phyloP scores from a whole-genome alignment of 92 coral and sea anemone genomes.

The Porites divaricata region DNA sequence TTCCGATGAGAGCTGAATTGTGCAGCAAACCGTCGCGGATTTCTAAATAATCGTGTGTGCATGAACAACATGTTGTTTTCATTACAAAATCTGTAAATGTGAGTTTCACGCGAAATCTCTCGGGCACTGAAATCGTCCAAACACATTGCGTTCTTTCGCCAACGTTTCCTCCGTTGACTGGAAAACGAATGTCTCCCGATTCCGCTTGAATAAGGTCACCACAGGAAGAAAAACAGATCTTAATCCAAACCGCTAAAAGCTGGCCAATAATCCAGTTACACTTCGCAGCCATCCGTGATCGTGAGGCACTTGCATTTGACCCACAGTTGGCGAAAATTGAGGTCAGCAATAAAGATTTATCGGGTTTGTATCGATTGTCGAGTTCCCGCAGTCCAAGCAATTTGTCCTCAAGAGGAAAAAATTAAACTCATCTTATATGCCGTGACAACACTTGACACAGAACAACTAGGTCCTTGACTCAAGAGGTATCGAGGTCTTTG shows the following conservation, averaged over 20 bases:
- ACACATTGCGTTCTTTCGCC: slow-evolving; percentile 69
- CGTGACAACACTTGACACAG: slow-evolving; percentile 46
- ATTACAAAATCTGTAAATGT: slow-evolving; percentile 84
- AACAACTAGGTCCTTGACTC: slow-evolving; percentile 41
- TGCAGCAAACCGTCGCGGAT: slow-evolving; percentile 83
- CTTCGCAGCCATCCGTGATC: slow-evolving; percentile 39
- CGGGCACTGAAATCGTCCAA: slow-evolving; percentile 76
- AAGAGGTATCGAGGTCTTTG: slow-evolving; percentile 21
- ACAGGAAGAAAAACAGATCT: slow-evolving; percentile 46
- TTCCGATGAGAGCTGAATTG: slow-evolving; percentile 89
- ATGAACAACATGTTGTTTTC: slow-evolving; percentile 90
- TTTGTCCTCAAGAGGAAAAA: slow-evolving; percentile 41
- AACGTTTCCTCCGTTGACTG: slow-evolving; percentile 58
- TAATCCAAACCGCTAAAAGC: slow-evolving; percentile 28
- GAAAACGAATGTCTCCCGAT: slow-evolving; percentile 70
- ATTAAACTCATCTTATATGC: slow-evolving; percentile 32
- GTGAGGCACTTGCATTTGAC: slow-evolving; percentile 38
- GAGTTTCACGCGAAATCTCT: slow-evolving; percentile 74
- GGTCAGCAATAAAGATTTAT: slow-evolving; percentile 40
- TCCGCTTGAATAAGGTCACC: slow-evolving; percentile 43
- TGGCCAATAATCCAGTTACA: slow-evolving; percentile 20
- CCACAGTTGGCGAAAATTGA: slow-evolving; percentile 52
- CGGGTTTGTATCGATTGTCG: slow-evolving; percentile 23
- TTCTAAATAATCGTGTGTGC: slow-evolving; percentile 86
- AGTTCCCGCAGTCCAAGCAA: slow-evolving; percentile 48